These are phyloP conservation scores for Muscina levida DNA, from an alignment of 2,888 invertebrate genomes.

Conservation along the genomic window DNA sequence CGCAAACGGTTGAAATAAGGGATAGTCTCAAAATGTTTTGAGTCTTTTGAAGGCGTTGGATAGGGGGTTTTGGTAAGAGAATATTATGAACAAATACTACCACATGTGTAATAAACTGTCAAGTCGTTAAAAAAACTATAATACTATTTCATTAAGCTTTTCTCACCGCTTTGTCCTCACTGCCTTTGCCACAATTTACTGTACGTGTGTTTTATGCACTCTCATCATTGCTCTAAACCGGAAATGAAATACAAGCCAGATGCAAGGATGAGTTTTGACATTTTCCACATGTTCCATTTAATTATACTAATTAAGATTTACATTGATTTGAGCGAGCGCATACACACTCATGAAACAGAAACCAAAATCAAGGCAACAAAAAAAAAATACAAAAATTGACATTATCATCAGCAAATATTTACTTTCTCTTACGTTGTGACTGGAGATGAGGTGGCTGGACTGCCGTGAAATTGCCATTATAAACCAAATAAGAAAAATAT, in stretches of 20 bases:
- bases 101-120: too few relatives aligned
- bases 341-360: background rate
- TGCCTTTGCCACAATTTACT: slow-evolving; percentile 4
- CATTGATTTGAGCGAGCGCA: slow-evolving; percentile 46
- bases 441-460: too few relatives aligned
- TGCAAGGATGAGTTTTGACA: slow-evolving; percentile 39
- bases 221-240: background rate
- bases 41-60: too few relatives aligned
- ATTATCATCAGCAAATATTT: slow-evolving; percentile 5
- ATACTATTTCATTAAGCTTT: background rate
- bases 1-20: background rate
- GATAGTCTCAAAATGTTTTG: too few relatives aligned
- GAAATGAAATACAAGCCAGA: background rate
- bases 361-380: background rate
- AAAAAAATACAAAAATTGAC: background rate
- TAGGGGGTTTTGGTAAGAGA: too few relatives aligned
- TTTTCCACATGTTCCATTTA: slow-evolving; percentile 56
- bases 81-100: too few relatives aligned
- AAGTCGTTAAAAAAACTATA: too few relatives aligned
- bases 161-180: background rate
- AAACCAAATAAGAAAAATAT: too few relatives aligned
- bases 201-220: background rate
- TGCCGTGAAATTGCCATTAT: too few relatives aligned
- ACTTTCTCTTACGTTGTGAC: background rate
- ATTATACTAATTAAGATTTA: slow-evolving; percentile 63